Percentiles rank a stretch among this genome's conserved stretches.
phyloP scores from a whole-genome alignment of 2,113 vertebrate species.

The Cynopterus brachyotis region DNA sequence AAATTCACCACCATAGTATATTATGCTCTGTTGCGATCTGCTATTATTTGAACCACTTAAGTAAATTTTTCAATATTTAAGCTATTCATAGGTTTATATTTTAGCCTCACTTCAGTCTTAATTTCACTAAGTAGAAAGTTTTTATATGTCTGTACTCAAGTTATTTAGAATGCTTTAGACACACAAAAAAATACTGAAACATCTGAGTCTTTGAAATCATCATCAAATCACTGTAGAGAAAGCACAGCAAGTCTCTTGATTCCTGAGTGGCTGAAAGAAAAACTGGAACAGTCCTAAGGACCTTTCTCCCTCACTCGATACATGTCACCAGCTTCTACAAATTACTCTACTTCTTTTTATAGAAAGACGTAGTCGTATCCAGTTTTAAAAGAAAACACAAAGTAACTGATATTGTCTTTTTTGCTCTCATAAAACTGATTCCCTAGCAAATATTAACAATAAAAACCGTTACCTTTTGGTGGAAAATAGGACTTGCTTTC shows the following conservation, averaged over 20 bases:
- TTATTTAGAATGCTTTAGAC: background rate
- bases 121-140: background rate
- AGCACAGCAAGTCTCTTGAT: background rate
- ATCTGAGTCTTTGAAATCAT: background rate
- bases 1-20: background rate
- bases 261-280: background rate
- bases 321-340: background rate
- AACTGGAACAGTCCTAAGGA: background rate
- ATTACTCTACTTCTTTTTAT: background rate
- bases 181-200: constrained; percentile 9
- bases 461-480: constrained; percentile 92
- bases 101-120: background rate
- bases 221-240: background rate
- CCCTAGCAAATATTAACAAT: background rate
- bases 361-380: background rate
- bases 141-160: background rate
- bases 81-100: background rate
- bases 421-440: constrained; percentile 24
- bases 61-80: background rate
- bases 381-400: background rate
- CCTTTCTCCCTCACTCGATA: background rate
- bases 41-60: background rate
- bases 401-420: background rate
- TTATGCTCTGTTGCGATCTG: background rate
- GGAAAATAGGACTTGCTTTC: constrained; percentile 99